Percentiles rank a stretch among this genome's conserved stretches.
These are phyloP conservation scores for Trissoscelio sp. DNA, from an alignment of 2,888 invertebrate genomes.

Conservation along the genomic window DNA sequence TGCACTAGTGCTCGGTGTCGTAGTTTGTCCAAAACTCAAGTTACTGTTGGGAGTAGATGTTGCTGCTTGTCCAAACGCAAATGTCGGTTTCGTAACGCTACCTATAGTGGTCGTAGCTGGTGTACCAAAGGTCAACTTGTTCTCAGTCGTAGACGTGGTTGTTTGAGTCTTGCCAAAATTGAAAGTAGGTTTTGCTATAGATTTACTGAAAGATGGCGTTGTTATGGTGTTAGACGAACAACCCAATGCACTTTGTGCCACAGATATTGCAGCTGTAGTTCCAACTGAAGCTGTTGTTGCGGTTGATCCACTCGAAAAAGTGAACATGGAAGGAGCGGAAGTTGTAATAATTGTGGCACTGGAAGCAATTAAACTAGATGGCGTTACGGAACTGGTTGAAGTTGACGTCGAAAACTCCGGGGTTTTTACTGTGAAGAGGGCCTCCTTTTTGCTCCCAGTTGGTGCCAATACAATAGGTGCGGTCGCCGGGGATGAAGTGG, in stretches of 20 bases:
- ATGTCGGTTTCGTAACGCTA: background rate
- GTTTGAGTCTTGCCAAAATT: background rate
- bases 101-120: background rate
- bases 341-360: background rate
- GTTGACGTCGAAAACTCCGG: background rate
- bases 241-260: background rate
- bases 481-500: too few species aligned
- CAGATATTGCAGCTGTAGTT: background rate
- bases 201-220: background rate
- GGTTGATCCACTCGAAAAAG: background rate
- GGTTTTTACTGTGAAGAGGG: too few species aligned
- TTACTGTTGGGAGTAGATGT: too few species aligned
- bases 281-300: background rate
- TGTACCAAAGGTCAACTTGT: background rate
- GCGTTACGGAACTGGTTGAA: too few species aligned
- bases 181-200: background rate
- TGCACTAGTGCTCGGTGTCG: background rate
- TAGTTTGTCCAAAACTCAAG: constrained; percentile 23
- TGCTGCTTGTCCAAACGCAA: background rate
- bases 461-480: too few species aligned
- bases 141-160: background rate
- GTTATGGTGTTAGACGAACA: background rate
- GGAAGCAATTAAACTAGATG: too few species aligned
- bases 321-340: background rate
- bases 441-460: background rate